Conservation (phyloP, 1,140 invertebrate species). For the Bombus waltoni region DNA sequence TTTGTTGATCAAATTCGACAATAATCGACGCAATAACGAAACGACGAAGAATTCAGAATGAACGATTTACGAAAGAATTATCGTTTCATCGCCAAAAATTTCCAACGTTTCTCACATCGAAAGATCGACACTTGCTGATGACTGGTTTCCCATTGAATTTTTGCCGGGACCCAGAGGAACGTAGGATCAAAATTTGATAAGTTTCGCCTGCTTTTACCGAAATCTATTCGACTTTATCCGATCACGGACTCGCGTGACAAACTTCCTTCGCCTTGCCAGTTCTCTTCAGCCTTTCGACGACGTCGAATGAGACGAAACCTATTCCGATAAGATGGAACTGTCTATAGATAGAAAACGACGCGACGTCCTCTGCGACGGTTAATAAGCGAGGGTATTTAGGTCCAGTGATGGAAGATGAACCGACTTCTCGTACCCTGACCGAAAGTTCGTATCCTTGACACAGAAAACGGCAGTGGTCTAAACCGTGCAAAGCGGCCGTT, state of each 20-base stretch:
- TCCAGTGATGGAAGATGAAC: slow-evolving; percentile 3
- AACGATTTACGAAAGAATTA: too few species aligned
- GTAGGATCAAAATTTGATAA: too few species aligned
- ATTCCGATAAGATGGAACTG: neutral
- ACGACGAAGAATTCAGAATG: neutral
- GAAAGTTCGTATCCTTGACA: slow-evolving; percentile 69
- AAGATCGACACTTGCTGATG: too few species aligned
- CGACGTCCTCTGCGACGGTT: neutral
- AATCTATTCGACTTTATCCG: too few species aligned
- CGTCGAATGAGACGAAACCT: neutral
- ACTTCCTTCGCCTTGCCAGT: neutral
- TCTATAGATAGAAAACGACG: neutral
- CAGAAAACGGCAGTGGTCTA: slow-evolving; percentile 46
- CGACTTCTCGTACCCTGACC: slow-evolving; percentile 39
- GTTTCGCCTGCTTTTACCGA: too few species aligned
- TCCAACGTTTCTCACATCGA: too few species aligned
- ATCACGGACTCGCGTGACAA: neutral
- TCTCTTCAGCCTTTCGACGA: neutral
- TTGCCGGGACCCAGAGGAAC: rapidly evolving
- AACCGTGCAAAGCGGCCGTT: slow-evolving; percentile 47
- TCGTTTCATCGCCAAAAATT: too few species aligned
- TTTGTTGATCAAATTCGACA: neutral
- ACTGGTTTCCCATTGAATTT: too few species aligned
- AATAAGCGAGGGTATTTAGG: slow-evolving; percentile 13
- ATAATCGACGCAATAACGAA: neutral